phyloP scores from a whole-genome alignment of 2,113 vertebrate species.

The Brevimyrus niger region DNA sequence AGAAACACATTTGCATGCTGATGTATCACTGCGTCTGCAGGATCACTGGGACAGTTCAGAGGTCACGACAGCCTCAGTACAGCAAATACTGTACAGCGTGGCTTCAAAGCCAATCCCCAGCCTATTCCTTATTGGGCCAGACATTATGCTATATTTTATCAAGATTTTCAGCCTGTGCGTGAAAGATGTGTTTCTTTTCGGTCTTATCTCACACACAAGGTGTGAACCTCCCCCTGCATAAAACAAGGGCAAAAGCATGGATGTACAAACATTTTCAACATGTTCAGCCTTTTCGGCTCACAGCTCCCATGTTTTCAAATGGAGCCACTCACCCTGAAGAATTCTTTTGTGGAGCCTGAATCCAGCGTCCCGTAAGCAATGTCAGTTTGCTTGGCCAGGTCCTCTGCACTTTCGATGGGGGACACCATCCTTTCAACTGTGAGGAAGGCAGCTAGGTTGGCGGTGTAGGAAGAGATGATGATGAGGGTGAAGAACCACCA shows the following conservation, averaged over 20 bases:
- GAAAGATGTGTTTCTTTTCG: neutral
- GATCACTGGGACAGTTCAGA: neutral
- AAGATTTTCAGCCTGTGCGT: neutral
- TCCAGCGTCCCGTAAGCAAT: slow-evolving; percentile 97
- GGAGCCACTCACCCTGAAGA: slow-evolving; percentile 90
- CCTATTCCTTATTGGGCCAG: neutral
- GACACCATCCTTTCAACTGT: slow-evolving; percentile 98
- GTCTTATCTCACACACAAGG: neutral
- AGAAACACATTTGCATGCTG: neutral
- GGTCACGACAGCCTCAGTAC: neutral
- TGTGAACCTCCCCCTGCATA: neutral
- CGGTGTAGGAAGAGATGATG: slow-evolving; percentile 98
- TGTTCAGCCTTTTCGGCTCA: neutral
- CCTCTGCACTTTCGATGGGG: slow-evolving; percentile 95
- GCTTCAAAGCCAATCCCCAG: neutral
- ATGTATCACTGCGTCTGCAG: neutral
- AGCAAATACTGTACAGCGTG: neutral
- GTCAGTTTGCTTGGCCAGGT: slow-evolving; percentile 96
- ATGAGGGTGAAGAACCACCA: slow-evolving; percentile 99
- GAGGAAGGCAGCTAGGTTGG: slow-evolving; percentile 96
- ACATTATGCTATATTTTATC: neutral
- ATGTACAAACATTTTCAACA: neutral
- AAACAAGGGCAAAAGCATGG: neutral
- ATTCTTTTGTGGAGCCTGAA: slow-evolving; percentile 98
- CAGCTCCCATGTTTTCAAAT: no score